A percentile compares a stretch with the other conserved stretches of the same genome.
Evolutionary conservation across 2,888 invertebrate genomes (phyloP).

Genomic region (Rhodophaea formosa): DNA sequence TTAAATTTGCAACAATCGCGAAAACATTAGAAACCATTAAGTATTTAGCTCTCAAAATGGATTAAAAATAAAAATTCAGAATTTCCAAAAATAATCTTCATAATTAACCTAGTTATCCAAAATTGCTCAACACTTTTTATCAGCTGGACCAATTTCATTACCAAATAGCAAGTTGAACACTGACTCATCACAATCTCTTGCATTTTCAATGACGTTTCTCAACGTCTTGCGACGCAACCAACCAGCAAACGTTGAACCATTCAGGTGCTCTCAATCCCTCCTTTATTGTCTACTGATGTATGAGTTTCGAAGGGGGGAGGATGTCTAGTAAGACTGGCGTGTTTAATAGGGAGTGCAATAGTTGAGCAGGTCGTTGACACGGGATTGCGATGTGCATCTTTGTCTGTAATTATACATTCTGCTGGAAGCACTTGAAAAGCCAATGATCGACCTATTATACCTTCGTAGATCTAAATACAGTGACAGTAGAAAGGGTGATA

Average conservation of each 20-base stretch:
- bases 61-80: too few species aligned
- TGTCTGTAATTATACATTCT: background rate
- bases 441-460: too few species aligned
- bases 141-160: background rate
- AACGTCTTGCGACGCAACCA: constrained; percentile 15
- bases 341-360: constrained; percentile 35
- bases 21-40: too few species aligned
- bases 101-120: too few species aligned
- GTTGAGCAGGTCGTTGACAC: constrained; percentile 43
- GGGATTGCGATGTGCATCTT: constrained; percentile 18
- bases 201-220: constrained; percentile 36
- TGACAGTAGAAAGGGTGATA: too few species aligned
- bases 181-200: constrained; percentile 32
- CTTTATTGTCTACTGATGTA: constrained; percentile 1
- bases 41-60: too few species aligned
- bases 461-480: too few species aligned
- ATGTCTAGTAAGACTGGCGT: constrained; percentile 32
- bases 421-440: background rate
- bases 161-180: constrained; percentile 14
- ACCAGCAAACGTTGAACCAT: constrained; percentile 22
- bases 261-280: constrained; percentile 16
- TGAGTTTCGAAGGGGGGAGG: constrained; percentile 22
- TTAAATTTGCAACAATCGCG: too few species aligned
- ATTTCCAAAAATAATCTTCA: too few species aligned
- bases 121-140: background rate